Evolutionary conservation across 2,797 vertebrate genomes (phyloP), one percentile per base, ranked within the genome.

Genomic region (Zalophus californianus): DNA sequence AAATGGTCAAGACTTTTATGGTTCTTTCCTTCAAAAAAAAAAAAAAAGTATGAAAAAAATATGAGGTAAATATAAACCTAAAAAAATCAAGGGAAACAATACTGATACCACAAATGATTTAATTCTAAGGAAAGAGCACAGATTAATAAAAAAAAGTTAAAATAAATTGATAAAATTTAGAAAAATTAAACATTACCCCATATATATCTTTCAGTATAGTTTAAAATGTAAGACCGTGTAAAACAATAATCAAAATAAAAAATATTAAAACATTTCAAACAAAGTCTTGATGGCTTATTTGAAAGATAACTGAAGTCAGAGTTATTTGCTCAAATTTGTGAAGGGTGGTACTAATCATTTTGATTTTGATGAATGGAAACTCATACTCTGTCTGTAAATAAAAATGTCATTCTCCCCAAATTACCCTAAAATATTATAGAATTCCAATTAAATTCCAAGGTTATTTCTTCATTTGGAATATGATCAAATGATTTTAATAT

Each of bases 251-350:
- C 27, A 77, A 91, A 75, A 90, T 32, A 52, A 6, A 8, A 72
- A 6, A 62, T 70, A 86, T 18, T 70, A 29, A 87, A 73, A 84
- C 1, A 80, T 10, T 68, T 58, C 3, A 70, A 29, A 93, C 10
- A 68, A 86, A 25, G 13, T 82, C 27, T 35, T 52, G 1, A 79
- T 54, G 23, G 29, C 6, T 86, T 58, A 14, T 77, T 54, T 68
- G 38, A 87, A 70, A 95, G 44, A 83, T 72, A 93, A 68, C 4
- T 48, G 21, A 80, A 10, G 4, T 87, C 32, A 78, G 7, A 50
- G 73, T 88, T 58, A 77, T 84, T 48, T 95, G 68, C n/a, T 82
- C 8, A 89, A 86, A 83, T 73, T 79, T 54, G 16, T 83, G 58
- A 90, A 86, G 52, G 60, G 1, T 52, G 7, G 0, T 25, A 38